A percentile compares a stretch with the other conserved stretches of the same genome.
Evolutionary conservation across 2,113 vertebrate genomes (phyloP).

Genomic region (Pungitius pungitius): DNA sequence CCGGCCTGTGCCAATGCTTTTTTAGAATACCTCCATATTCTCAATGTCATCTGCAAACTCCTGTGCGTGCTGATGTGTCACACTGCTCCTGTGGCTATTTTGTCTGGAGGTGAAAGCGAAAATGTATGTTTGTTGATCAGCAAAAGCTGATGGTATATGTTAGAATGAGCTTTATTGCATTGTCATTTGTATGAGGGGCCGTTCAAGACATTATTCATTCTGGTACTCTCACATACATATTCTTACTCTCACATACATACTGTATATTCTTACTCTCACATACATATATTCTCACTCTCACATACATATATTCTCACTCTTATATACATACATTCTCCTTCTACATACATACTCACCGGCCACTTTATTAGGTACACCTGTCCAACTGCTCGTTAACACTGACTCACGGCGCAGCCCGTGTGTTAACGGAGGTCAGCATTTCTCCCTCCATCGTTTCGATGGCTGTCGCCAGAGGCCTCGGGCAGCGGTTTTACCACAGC

Average conservation of each 20-base stretch:
- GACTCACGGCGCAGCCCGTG: slow-evolving; percentile 22
- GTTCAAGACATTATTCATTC: too few relatives aligned
- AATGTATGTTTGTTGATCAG: not conserved
- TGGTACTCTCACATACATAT: too few relatives aligned
- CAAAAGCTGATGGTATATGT: not conserved
- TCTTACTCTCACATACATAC: too few relatives aligned
- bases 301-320: too few relatives aligned
- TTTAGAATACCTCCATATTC: slow-evolving; percentile 36
- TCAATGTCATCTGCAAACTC: slow-evolving; percentile 16
- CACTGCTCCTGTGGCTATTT: not conserved
- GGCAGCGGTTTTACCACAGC: slow-evolving; percentile 21
- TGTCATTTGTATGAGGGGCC: not conserved
- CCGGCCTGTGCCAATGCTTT: slow-evolving; percentile 26
- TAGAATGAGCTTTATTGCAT: not conserved
- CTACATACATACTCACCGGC: too few relatives aligned
- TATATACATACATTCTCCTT: too few relatives aligned
- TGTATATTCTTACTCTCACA: too few relatives aligned
- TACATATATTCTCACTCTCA: too few relatives aligned
- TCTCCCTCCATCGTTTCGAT: slow-evolving; percentile 27
- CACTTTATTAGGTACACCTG: too few relatives aligned
- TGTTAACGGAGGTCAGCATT: slow-evolving; percentile 49
- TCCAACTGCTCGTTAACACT: too few relatives aligned
- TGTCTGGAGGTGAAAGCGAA: not conserved
- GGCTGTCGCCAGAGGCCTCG: slow-evolving; percentile 30
- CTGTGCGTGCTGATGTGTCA: slow-evolving; percentile 7